phyloP scores from a whole-genome alignment of 2,888 invertebrate species.

The Phoenoteleia sp. region DNA sequence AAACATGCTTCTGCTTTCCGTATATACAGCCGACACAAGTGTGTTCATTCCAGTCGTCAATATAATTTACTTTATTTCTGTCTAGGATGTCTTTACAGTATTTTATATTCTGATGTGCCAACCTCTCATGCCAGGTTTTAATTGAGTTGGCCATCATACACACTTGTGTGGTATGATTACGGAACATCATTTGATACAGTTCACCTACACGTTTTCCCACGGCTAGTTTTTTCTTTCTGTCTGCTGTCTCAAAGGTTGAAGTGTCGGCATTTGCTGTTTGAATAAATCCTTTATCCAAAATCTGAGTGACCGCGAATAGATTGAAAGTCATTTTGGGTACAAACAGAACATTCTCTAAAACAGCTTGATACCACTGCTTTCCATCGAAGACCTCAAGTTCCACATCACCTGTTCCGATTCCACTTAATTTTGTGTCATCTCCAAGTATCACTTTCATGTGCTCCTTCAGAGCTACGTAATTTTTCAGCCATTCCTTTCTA shows the following conservation, averaged over 20 bases:
- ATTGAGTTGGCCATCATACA: conserved; percentile 64
- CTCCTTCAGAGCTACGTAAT: neutral
- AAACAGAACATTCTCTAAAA: neutral
- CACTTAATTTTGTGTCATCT: neutral
- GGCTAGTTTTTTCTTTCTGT: neutral
- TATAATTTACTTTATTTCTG: conserved; percentile 66
- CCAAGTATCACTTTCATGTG: neutral
- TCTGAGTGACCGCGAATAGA: neutral
- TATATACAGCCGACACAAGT: conserved; percentile 70
- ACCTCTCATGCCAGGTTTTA: conserved; percentile 76
- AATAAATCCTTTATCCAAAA: neutral
- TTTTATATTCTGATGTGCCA: conserved; percentile 77
- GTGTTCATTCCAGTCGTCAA: conserved; percentile 71
- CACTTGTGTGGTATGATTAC: conserved; percentile 53
- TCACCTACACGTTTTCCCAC: neutral
- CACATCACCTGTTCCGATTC: neutral
- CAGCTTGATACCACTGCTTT: neutral
- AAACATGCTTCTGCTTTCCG: conserved; percentile 76
- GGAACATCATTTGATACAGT: neutral
- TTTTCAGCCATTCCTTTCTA: neutral
- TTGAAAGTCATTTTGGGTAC: neutral
- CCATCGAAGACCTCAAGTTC: neutral
- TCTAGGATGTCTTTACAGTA: conserved; percentile 73
- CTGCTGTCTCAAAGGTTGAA: neutral
- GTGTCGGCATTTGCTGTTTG: neutral